Evolutionary conservation across 2,797 vertebrate genomes (phyloP).

Genomic region (Micrastur ruficollis): DNA sequence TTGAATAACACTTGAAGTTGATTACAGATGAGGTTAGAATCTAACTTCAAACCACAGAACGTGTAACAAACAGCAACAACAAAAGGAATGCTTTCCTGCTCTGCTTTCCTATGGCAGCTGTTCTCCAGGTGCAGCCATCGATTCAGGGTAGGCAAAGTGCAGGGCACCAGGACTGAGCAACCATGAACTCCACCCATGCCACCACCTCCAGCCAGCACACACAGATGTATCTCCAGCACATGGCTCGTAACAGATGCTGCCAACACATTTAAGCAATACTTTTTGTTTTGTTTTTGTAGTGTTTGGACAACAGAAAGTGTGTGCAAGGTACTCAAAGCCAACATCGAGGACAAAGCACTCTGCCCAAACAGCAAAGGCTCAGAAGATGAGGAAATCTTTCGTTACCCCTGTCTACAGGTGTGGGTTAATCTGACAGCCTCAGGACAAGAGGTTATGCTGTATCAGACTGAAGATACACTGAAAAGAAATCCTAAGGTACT

Average conservation of each 20-base stretch:
- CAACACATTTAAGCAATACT: not conserved
- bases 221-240: not conserved
- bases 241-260: accelerated
- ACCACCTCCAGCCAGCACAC: not conserved
- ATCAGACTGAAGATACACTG: conserved; percentile 72
- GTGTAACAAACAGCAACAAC: accelerated
- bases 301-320: conserved; percentile 71
- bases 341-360: conserved; percentile 57
- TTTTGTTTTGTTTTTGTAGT: conserved; percentile 29
- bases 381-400: conserved; percentile 49
- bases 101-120: accelerated
- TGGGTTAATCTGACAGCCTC: conserved; percentile 72
- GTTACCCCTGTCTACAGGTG: conserved; percentile 73
- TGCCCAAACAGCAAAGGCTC: not conserved
- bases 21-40: not conserved
- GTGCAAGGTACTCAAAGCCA: conserved; percentile 71
- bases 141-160: accelerated
- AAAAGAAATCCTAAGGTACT: conserved; percentile 74
- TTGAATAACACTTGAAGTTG: not conserved
- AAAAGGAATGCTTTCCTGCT: not conserved
- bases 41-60: not conserved
- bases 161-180: accelerated
- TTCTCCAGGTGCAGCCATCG: not conserved
- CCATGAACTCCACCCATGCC: not conserved
- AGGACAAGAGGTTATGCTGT: conserved; percentile 72